Conservation (phyloP, 1,140 invertebrate genomes). For the Psix sp. region DNA sequence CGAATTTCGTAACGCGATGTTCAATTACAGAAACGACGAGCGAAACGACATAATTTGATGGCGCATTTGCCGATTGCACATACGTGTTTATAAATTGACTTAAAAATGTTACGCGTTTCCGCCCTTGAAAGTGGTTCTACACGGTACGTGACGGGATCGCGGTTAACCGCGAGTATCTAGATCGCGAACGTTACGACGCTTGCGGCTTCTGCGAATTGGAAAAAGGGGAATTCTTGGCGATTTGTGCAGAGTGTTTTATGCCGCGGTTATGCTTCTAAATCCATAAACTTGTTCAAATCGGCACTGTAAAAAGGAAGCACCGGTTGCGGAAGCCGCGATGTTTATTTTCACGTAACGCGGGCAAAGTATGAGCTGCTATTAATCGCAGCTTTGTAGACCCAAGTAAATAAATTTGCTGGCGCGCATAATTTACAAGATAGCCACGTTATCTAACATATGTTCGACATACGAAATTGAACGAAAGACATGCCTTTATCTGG, state of each 20-base stretch:
- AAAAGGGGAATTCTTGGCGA: constrained; percentile 55
- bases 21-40: too few species aligned
- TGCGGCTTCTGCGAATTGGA: constrained; percentile 62
- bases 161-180: constrained; percentile 64
- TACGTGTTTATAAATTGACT: constrained; percentile 8
- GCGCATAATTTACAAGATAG: constrained; percentile 35
- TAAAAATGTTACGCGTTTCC: constrained; percentile 46
- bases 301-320: too few species aligned
- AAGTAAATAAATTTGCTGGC: constrained; percentile 1
- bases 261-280: constrained; percentile 56
- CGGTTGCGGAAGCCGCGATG: constrained; percentile 14
- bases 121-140: constrained; percentile 55
- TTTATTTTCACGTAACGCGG: constrained; percentile 37
- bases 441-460: constrained; percentile 56
- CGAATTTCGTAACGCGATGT: too few species aligned
- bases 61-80: too few species aligned
- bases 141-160: constrained; percentile 61
- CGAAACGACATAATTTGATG: too few species aligned
- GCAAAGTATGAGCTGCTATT: constrained; percentile 8
- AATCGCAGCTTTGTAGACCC: too few species aligned
- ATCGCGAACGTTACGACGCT: constrained; percentile 62
- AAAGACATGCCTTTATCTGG: constrained; percentile 49
- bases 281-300: constrained; percentile 53
- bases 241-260: constrained; percentile 51
- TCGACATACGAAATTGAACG: constrained; percentile 53